Base-by-base conservation (phyloP, 92 coral and sea anemone species). In the Paramuricea clavata region DNA sequence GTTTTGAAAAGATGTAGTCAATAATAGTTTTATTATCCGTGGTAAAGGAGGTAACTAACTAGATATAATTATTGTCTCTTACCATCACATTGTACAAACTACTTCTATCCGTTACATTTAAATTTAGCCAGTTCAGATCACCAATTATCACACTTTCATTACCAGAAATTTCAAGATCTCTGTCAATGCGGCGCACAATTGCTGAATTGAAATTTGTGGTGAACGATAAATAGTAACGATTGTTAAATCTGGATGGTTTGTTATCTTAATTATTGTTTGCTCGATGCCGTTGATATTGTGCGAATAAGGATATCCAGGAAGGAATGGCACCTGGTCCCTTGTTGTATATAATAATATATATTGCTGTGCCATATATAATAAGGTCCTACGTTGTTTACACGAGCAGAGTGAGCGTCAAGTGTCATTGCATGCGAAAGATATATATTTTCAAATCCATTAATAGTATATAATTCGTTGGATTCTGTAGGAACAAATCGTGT, bases 331-430 rank as follows among this genome's bases (percentile, higher is more conserved):
- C 32, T 85, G n/a, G n/a, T n/a, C n/a, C n/a, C n/a, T n/a, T n/a
- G 54, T 17, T 47, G 54, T 47, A 47, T 47, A 47, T 47, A 5
- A 42, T 85, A 61, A 81, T 89, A 67, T 89, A 84, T 35, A 67
- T 85, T 43, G 89, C 92, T 89, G 92, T 90, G 80, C 93, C n/a
- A n/a, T 85, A 34, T 76, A 81, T 21, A 19, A 83, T 27, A 89
- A 50, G 92, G 92, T 69, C 89, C 30, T 81, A 25, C 67, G 47
- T 27, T 85, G 88, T 27, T 84, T 69, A 68, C 74, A 83, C 67
- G 54, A 5, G 49, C 49, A 42, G 49, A 42, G 49, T 69, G 89
- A 84, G 28, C 67, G 86, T n/a, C 49, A 42, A 42, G 49, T 50
- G 81, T 61, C 44, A 10, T 10, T 39, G 44, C 44, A 4, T 4